phyloP scores from a whole-genome alignment of 2,888 invertebrate genomes.

The Caenorhabditis uteleia region DNA sequence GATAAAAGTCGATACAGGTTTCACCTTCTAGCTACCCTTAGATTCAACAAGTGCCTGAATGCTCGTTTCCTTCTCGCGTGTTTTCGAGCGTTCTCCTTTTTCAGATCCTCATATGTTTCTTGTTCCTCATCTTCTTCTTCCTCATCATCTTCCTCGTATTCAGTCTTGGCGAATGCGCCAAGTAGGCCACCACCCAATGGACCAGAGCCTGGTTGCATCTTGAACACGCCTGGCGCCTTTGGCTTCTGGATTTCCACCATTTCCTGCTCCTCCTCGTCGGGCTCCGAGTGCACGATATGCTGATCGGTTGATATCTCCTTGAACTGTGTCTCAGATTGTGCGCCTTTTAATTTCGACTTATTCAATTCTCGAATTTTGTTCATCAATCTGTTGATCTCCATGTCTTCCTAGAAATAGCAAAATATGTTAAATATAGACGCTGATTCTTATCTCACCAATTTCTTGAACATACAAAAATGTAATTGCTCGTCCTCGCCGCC shows the following conservation, averaged over 20 bases:
- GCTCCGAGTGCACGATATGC: conserved; percentile 5
- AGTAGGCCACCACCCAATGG: conserved; percentile 9
- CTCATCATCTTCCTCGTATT: conserved; percentile 7
- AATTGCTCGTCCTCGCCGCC: conserved; percentile 45
- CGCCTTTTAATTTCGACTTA: neutral
- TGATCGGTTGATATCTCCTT: neutral
- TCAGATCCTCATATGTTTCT: neutral
- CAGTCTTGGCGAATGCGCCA: neutral
- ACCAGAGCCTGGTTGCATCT: conserved; percentile 1
- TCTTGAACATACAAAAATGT: conserved; percentile 44
- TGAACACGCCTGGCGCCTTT: conserved; percentile 5
- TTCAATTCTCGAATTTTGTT: conserved; percentile 9
- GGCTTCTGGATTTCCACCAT: neutral
- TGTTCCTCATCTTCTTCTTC: conserved; percentile 8
- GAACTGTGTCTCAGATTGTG: too few relatives aligned
- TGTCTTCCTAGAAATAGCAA: conserved; percentile 33
- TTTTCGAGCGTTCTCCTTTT: neutral
- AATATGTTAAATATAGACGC: neutral
- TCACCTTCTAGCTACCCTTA: conserved; percentile 1
- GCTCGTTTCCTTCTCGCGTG: conserved; percentile 12
- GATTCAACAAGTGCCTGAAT: conserved; percentile 13
- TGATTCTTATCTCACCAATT: conserved; percentile 23
- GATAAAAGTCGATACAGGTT: conserved; percentile 3
- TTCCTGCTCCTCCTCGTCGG: conserved; percentile 4
- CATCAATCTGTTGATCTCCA: conserved; percentile 17